Conservation (phyloP, 2,888 invertebrate genomes). For the Sinelater perroti region DNA sequence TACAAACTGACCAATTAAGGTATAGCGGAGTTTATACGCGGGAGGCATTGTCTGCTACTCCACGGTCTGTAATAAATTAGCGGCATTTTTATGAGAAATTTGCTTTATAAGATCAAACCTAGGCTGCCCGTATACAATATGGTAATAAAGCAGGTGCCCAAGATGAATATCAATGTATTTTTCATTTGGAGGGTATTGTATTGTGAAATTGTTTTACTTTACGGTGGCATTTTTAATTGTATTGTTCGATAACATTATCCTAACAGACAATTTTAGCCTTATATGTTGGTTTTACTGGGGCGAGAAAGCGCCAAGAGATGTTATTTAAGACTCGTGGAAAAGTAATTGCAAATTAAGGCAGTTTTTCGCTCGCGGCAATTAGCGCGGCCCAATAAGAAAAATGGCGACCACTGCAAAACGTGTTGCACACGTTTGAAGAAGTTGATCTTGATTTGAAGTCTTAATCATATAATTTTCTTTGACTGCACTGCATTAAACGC, state of each 20-base stretch:
- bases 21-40: constrained; percentile 33
- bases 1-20: constrained; percentile 42
- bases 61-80: constrained; percentile 43
- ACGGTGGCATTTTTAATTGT: constrained; percentile 37
- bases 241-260: constrained; percentile 35
- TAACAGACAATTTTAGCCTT: constrained; percentile 24
- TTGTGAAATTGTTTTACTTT: constrained; percentile 38
- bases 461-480: constrained; percentile 6
- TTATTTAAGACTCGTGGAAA: constrained; percentile 1
- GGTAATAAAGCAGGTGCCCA: constrained; percentile 42
- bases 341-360: constrained; percentile 11
- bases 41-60: constrained; percentile 38
- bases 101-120: constrained; percentile 42
- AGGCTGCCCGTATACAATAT: constrained; percentile 41
- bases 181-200: constrained; percentile 28
- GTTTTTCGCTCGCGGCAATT: background rate
- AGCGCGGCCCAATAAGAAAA: constrained; percentile 6
- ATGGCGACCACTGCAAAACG: constrained; percentile 6
- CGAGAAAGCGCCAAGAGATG: background rate
- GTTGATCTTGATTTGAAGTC: constrained; percentile 14
- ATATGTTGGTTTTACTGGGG: constrained; percentile 10
- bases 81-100: constrained; percentile 37
- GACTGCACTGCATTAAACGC: constrained; percentile 1
- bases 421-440: constrained; percentile 14
- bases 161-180: constrained; percentile 40